These are phyloP conservation scores for Philaethria dido DNA, from an alignment of 2,888 invertebrate species.

Conservation along the genomic window DNA sequence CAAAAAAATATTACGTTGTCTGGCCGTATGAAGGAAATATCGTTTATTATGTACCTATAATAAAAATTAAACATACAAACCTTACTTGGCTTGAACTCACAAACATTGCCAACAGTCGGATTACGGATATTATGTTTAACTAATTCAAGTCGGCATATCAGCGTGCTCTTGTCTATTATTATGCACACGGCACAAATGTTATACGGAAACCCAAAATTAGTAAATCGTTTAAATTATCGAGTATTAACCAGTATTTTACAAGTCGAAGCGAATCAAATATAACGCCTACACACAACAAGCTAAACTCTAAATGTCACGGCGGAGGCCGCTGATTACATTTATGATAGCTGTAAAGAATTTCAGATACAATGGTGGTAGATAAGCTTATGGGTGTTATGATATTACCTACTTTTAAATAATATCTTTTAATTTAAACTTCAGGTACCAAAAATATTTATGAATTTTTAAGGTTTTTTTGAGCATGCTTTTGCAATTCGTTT, in stretches of 20 bases:
- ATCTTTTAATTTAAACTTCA: no score
- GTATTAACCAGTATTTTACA: constrained; percentile 23
- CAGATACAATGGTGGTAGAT: background rate
- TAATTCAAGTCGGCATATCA: background rate
- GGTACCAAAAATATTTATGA: no score
- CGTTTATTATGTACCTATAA: no score
- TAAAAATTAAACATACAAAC: no score
- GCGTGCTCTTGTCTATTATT: background rate
- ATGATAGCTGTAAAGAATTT: constrained; percentile 10
- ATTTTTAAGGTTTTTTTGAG: no score
- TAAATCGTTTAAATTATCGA: constrained; percentile 14
- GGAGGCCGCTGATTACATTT: constrained; percentile 14
- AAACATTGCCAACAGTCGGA: background rate
- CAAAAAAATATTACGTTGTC: no score
- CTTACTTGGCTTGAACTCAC: background rate
- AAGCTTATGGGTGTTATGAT: background rate
- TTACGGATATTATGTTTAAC: background rate
- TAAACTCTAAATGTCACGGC: constrained; percentile 21
- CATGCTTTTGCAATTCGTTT: no score
- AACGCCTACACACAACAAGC: constrained; percentile 19
- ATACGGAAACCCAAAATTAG: constrained; percentile 1
- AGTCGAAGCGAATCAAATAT: constrained; percentile 17
- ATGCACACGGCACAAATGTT: constrained; percentile 14
- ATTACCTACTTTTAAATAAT: no score
- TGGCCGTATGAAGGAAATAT: no score